Evolutionary conservation across 2,888 invertebrate genomes (phyloP), one percentile per base, ranked within the genome.

Genomic region (Drosophila phalerata): DNA sequence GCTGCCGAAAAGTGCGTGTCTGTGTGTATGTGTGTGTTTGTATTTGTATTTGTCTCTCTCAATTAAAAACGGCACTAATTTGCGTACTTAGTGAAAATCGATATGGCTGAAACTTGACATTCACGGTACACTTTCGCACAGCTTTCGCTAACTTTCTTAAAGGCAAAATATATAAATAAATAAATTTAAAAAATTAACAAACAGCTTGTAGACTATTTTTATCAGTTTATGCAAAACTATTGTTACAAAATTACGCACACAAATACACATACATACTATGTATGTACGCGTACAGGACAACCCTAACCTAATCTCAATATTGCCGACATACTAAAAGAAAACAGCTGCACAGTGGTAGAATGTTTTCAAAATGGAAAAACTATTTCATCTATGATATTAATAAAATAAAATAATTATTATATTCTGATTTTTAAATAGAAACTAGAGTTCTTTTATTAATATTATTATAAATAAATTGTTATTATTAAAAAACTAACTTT

Each of bases 271-370:
- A 37, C 28, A 64, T 66, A n/a, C n/a, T n/a, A 3, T 22, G 3
- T 22, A 22, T 13, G 42, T 32, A 74, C 58, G 22, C 32, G 52
- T 42, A 30, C 49, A 58, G 73, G 64, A 70, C 84, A 88, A 83
- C 83, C 80, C 81, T 88, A 88, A 88, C 86, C 88, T 80, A 83
- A 88, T 73, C 70, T 64, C 78, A 64, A 80, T 65, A 60, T 78
- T 84, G 76, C 62, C 83, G 79, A 79, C 85, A 62, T 61, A 69
- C 68, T 76, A 43, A 71, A 58, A 61, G 56, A 51, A 42, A 13
- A 25, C 66, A 47, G 57, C 22, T 5, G 76, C 48, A 77, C 79
- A 74, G 75, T 69, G 75, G 40, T 25, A n/a, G 40, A 3, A 51
- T 1, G 10, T 48, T 17, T 1, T 38, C 28, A 25, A 4, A 19